These are phyloP conservation scores for Aporophyla nigra DNA, from an alignment of 2,888 invertebrate species.

Conservation along the genomic window DNA sequence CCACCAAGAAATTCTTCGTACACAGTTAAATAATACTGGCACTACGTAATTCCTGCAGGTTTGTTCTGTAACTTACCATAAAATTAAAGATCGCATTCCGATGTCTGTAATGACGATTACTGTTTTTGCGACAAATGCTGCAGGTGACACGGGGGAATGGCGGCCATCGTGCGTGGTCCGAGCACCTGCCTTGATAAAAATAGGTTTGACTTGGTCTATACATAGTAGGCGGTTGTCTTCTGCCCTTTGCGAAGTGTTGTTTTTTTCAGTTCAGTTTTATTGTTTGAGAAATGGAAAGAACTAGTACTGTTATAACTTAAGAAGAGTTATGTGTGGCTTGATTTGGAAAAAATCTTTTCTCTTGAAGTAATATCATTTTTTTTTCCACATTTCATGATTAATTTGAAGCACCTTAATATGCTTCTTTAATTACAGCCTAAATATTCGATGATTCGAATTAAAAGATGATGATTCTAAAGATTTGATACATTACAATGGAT, in stretches of 20 bases:
- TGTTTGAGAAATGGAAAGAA: not conserved
- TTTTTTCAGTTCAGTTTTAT: constrained; percentile 33
- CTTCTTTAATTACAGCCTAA: not conserved
- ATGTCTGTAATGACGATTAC: constrained; percentile 72
- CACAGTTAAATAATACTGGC: constrained; percentile 67
- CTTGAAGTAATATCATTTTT: not conserved
- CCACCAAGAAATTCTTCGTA: constrained; percentile 52
- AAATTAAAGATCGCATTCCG: constrained; percentile 70
- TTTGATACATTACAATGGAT: not conserved
- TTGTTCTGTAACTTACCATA: constrained; percentile 72
- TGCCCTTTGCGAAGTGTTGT: constrained; percentile 32
- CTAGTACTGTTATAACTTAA: not conserved
- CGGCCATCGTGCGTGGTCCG: constrained; percentile 61
- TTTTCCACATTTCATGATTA: too few species aligned
- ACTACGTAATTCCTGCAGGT: constrained; percentile 63
- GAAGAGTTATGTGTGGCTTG: too few species aligned
- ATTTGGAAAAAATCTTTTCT: not conserved
- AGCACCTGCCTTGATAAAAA: constrained; percentile 71
- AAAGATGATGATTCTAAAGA: too few species aligned
- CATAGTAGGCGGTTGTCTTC: constrained; percentile 42
- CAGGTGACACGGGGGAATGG: constrained; percentile 65
- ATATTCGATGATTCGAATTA: too few species aligned
- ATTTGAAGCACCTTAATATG: not conserved
- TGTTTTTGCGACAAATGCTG: constrained; percentile 79
- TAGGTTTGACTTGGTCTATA: constrained; percentile 48